Evolutionary conservation across 1,140 invertebrate species (phyloP).

Genomic region (Acromyrmex charruanus): DNA sequence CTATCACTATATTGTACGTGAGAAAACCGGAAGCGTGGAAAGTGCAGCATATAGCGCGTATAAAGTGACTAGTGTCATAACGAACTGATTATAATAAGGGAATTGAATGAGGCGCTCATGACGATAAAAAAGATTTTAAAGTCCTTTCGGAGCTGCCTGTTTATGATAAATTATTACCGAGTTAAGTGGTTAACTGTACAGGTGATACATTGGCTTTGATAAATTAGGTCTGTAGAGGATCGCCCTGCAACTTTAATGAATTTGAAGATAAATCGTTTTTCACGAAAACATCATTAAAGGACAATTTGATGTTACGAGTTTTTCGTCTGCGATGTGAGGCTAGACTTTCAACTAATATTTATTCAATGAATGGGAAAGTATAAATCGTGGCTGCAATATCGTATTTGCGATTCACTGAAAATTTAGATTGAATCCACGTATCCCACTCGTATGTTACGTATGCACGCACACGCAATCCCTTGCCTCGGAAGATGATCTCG

Average conservation of each 20-base stretch:
- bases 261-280: conserved; percentile 5
- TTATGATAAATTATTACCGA: conserved; percentile 27
- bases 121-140: not conserved
- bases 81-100: conserved; percentile 6
- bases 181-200: conserved; percentile 8
- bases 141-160: not conserved
- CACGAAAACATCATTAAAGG: not conserved
- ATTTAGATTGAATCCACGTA: conserved; percentile 34
- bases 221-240: not conserved
- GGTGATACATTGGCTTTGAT: not conserved
- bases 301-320: not conserved
- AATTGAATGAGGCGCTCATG: not conserved
- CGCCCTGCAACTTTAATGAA: not conserved
- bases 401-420: conserved; percentile 17
- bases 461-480: conserved; percentile 4
- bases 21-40: conserved; percentile 33
- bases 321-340: not conserved
- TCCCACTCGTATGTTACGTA: conserved; percentile 6
- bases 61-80: conserved; percentile 5
- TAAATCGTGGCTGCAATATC: conserved; percentile 10
- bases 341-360: conserved; percentile 10
- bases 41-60: not conserved
- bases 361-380: conserved; percentile 10
- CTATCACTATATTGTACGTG: conserved; percentile 1
- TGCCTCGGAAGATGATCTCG: conserved; percentile 40